Conservation (phyloP, 1,140 invertebrate species). For the Myzus persicae region DNA sequence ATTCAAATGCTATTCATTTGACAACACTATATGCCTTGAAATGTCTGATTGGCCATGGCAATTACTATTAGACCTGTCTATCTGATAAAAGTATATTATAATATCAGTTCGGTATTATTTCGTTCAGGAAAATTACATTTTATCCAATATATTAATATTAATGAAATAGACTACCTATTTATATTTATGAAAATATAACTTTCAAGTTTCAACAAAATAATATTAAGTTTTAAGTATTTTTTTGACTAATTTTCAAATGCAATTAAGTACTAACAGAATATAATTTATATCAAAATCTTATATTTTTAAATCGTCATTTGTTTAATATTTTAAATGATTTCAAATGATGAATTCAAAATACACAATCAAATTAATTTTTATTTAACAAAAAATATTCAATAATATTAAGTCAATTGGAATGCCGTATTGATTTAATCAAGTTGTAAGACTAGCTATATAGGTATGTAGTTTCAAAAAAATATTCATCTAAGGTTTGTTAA, state of each 20-base stretch:
- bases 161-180: not conserved
- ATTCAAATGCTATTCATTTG: not conserved
- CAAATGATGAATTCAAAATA: too few relatives aligned
- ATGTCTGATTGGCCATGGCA: not conserved
- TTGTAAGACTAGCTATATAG: not conserved
- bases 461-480: not conserved
- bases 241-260: not conserved
- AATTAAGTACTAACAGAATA: too few relatives aligned
- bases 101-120: too few relatives aligned
- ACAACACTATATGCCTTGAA: not conserved
- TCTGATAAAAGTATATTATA: not conserved
- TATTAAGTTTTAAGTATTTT: not conserved
- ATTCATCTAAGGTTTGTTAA: too few relatives aligned
- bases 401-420: not conserved
- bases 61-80: not conserved
- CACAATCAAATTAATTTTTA: too few relatives aligned
- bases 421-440: not conserved
- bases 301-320: not conserved
- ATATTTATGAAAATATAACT: not conserved
- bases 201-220: not conserved
- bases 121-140: not conserved
- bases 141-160: not conserved
- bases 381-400: not conserved
- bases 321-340: too few relatives aligned
- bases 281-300: not conserved